Percentiles rank a stretch among this genome's conserved stretches.
Evolutionary conservation across 2,888 invertebrate species (phyloP).

Genomic region (Plutella xylostella): DNA sequence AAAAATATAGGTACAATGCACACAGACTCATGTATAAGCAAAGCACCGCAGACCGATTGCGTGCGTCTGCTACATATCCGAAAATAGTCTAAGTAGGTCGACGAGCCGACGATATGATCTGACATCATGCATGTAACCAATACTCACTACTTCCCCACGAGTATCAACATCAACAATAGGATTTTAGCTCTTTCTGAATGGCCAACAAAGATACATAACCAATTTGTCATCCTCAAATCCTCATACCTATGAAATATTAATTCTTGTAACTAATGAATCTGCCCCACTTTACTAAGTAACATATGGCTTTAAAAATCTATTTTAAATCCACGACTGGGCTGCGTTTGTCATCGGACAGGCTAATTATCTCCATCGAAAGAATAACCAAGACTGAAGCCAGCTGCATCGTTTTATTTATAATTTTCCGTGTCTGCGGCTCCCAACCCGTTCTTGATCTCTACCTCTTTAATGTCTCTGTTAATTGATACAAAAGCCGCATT

Average conservation of each 20-base stretch:
- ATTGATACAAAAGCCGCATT: constrained; percentile 56
- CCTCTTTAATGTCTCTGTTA: constrained; percentile 49
- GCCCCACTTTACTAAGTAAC: constrained; percentile 4
- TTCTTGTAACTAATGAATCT: constrained; percentile 5
- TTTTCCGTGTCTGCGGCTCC: constrained; percentile 12
- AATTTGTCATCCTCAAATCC: constrained; percentile 3
- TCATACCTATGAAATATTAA: too few species aligned
- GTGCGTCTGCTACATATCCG: constrained; percentile 13
- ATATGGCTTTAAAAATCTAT: constrained; percentile 5
- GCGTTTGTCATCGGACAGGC: constrained; percentile 12
- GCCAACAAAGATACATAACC: too few species aligned
- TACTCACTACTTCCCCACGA: too few species aligned
- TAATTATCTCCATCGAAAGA: constrained; percentile 17
- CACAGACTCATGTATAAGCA: background rate
- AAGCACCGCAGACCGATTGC: constrained; percentile 1
- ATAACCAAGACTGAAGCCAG: constrained; percentile 23
- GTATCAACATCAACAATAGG: too few species aligned
- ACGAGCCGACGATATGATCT: constrained; percentile 24
- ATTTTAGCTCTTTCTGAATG: too few species aligned
- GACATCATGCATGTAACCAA: constrained; percentile 19
- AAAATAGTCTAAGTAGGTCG: constrained; percentile 43
- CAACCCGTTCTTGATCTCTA: constrained; percentile 23
- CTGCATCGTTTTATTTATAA: constrained; percentile 33
- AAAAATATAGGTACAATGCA: background rate
- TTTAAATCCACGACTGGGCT: constrained; percentile 1